These are phyloP conservation scores for Melanotaenia maccullochi DNA, from an alignment of 2,797 vertebrate genomes.

Conservation along the genomic window DNA sequence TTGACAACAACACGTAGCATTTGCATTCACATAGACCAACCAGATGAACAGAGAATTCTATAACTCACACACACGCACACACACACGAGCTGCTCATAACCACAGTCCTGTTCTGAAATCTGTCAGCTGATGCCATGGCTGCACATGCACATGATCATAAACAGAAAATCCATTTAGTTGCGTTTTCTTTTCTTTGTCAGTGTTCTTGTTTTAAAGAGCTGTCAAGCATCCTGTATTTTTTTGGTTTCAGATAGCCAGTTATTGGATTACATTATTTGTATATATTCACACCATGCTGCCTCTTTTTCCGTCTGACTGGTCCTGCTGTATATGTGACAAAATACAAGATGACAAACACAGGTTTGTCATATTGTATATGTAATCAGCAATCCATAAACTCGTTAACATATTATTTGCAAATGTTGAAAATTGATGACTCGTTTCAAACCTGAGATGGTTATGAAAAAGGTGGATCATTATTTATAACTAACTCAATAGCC, in stretches of 20 bases:
- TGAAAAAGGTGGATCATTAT: slow-evolving; percentile 43
- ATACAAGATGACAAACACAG: not conserved
- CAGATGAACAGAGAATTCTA: slow-evolving; percentile 9
- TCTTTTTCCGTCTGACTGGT: slow-evolving; percentile 9
- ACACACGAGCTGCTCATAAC: not conserved
- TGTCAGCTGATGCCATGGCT: slow-evolving; percentile 18
- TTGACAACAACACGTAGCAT: slow-evolving; percentile 17
- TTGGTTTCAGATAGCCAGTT: slow-evolving; percentile 12
- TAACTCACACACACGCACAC: not conserved
- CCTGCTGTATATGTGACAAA: slow-evolving; percentile 22
- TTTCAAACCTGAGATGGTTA: slow-evolving; percentile 9
- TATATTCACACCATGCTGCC: slow-evolving; percentile 23
- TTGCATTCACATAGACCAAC: slow-evolving; percentile 3
- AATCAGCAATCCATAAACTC: slow-evolving; percentile 13
- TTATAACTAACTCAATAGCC: slow-evolving; percentile 18
- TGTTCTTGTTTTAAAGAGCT: slow-evolving; percentile 11
- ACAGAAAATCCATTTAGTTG: slow-evolving; percentile 2
- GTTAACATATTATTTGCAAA: not conserved
- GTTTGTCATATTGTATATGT: slow-evolving; percentile 6
- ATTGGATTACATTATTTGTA: slow-evolving; percentile 28
- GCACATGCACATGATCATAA: slow-evolving; percentile 14
- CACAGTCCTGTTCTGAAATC: slow-evolving; percentile 22
- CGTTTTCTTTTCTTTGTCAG: slow-evolving; percentile 20
- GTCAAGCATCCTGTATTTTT: slow-evolving; percentile 9
- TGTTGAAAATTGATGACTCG: not conserved